Evolutionary conservation across 2,797 vertebrate species (phyloP), one percentile per base, ranked within the genome.

Genomic region (Sternarchorhynchus goeldii): DNA sequence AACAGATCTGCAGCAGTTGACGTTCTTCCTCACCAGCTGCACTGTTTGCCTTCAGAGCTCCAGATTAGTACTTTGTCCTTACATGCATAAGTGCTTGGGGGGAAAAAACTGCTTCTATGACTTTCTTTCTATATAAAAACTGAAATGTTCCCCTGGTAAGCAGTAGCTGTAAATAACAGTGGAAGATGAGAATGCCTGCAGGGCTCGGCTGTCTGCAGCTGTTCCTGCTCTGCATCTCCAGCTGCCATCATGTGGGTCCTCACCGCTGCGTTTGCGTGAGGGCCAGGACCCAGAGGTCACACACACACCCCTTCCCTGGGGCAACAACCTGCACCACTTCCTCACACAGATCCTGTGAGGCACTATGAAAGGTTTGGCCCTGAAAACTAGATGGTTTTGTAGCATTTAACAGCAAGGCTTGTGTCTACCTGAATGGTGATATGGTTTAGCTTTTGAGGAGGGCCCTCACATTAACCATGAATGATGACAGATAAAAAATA

Each of bases 341-440:
- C 96, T 94, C 81, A 86, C 90, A 32, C 95, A 95, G 88, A 91
- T 95, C 0, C 92, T 91, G 1, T 88, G 87, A 73, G 88, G 45
- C 10, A 50, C 8, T 12, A 10, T 50, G 45, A 50, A 50, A 50
- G 8, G 45, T 12, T 25, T 50, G 45, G 45, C 45, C 3, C 10
- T 50, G 45, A 50, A 1, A 14, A 50, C 45, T 14, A 0, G 10
- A 1, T 14, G 10, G 12, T 14, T 41, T 50, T 50, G 10, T 50
- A 14, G 45, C 45, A 12, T 50, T 50, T 50, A 10, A 50, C 45
- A 12, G 45, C 10, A 14, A 50, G 45, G 45, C 45, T 12, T 12
- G 45, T 50, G 45, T 50, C 12, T 50, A 3, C 45, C 45, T 50
- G 45, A 50, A 50, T 10, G 41, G 6, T 45, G 41, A 14, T 45